Conservation (phyloP, 2,113 vertebrate genomes). For the Apeltes quadracus region DNA sequence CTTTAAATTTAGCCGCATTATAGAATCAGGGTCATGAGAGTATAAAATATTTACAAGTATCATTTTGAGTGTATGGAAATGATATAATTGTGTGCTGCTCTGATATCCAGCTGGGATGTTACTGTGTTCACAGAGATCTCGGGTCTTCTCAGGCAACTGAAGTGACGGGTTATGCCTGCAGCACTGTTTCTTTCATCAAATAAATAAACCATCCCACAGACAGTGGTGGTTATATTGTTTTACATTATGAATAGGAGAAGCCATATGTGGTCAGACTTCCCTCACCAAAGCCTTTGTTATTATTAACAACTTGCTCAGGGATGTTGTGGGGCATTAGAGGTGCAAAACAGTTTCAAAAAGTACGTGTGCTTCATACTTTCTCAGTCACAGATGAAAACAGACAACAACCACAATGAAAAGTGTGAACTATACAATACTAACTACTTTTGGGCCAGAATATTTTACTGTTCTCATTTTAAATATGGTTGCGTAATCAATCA, state of each 20-base stretch:
- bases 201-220: conserved; percentile 1
- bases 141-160: neutral
- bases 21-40: conserved; percentile 12
- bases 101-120: conserved; percentile 4
- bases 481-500: neutral
- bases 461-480: neutral
- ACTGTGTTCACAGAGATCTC: conserved; percentile 5
- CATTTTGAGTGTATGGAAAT: conserved; percentile 5
- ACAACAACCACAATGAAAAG: neutral
- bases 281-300: neutral
- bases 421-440: neutral
- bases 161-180: conserved; percentile 7
- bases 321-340: conserved; percentile 9
- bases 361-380: neutral
- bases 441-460: neutral
- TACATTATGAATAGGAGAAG: conserved; percentile 10
- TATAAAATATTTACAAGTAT: conserved; percentile 10
- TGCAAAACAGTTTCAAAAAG: conserved; percentile 5
- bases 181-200: conserved; percentile 4
- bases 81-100: neutral
- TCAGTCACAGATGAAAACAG: neutral
- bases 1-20: conserved; percentile 19
- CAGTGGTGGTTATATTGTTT: conserved; percentile 11
- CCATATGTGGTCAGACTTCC: conserved; percentile 4
- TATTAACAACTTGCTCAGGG: conserved; percentile 12